Percentiles rank a stretch among this genome's conserved stretches.
phyloP scores from a whole-genome alignment of 2,113 vertebrate species.

The Lophura nycthemera region DNA sequence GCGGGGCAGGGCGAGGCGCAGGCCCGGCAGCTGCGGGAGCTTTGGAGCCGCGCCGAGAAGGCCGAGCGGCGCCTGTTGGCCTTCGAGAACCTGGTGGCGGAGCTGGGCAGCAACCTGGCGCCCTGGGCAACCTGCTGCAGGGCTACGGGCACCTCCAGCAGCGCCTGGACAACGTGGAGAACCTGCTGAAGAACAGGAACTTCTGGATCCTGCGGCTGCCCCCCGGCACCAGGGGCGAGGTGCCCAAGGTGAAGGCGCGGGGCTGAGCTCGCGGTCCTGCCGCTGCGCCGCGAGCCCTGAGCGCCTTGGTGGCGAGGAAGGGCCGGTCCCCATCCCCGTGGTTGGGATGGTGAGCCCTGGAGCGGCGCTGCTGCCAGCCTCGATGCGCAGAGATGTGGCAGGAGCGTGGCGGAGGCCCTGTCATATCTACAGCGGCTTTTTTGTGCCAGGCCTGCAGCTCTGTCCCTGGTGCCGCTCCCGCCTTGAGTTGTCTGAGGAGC shows the following conservation, averaged over 20 bases:
- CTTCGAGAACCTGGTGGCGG: constrained; percentile 77
- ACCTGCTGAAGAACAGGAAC: constrained; percentile 40
- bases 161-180: constrained; percentile 79
- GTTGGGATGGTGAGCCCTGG: background rate
- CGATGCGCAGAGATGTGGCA: background rate
- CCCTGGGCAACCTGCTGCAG: constrained; percentile 73
- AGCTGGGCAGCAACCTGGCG: constrained; percentile 72
- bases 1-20: constrained; percentile 22
- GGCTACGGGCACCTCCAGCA: constrained; percentile 71
- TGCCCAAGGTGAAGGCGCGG: constrained; percentile 65
- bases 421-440: too few relatives aligned
- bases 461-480: background rate
- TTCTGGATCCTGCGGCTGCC: constrained; percentile 80
- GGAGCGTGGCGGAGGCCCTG: background rate
- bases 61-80: constrained; percentile 69
- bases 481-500: background rate
- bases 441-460: background rate
- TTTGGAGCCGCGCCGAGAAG: constrained; percentile 63
- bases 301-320: background rate
- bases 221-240: constrained; percentile 42
- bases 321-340: background rate
- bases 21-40: constrained; percentile 70
- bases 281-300: background rate
- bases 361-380: background rate
- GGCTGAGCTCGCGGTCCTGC: fast-evolving